Evolutionary conservation across 1,140 invertebrate genomes (phyloP).

Genomic region (Asbolus verrucosus): DNA sequence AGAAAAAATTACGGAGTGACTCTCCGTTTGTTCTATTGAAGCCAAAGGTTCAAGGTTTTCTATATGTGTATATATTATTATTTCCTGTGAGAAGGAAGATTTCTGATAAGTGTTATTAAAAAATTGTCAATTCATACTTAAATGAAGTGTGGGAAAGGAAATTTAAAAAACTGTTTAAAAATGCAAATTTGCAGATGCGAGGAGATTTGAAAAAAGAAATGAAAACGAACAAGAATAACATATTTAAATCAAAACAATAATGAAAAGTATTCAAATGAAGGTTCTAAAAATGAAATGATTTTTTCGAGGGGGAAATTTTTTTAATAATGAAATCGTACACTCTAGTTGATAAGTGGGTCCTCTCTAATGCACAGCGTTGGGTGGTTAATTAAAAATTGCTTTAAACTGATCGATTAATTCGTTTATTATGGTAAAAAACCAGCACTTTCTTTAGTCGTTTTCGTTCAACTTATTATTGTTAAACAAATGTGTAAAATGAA

Average conservation of each 20-base stretch:
- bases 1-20: neutral
- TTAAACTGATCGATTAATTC: conserved; percentile 27
- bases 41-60: conserved; percentile 21
- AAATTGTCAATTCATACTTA: conserved; percentile 31
- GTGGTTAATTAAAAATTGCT: conserved; percentile 25
- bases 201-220: too few species aligned
- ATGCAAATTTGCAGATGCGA: too few species aligned
- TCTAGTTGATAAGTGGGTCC: conserved; percentile 35
- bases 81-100: conserved; percentile 21
- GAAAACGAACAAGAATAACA: too few species aligned
- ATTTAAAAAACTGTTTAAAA: too few species aligned
- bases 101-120: conserved; percentile 14
- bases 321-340: conserved; percentile 22
- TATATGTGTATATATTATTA: too few species aligned
- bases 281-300: conserved; percentile 30
- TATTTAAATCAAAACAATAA: neutral
- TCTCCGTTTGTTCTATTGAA: neutral
- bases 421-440: neutral
- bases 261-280: conserved; percentile 19
- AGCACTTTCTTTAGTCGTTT: too few species aligned
- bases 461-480: too few species aligned
- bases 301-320: neutral
- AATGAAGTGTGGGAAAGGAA: conserved; percentile 17
- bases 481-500: too few species aligned
- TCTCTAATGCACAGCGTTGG: conserved; percentile 21